phyloP scores from a whole-genome alignment of 53 echinoderm and acorn worm genomes.

The Astropecten irregularis region DNA sequence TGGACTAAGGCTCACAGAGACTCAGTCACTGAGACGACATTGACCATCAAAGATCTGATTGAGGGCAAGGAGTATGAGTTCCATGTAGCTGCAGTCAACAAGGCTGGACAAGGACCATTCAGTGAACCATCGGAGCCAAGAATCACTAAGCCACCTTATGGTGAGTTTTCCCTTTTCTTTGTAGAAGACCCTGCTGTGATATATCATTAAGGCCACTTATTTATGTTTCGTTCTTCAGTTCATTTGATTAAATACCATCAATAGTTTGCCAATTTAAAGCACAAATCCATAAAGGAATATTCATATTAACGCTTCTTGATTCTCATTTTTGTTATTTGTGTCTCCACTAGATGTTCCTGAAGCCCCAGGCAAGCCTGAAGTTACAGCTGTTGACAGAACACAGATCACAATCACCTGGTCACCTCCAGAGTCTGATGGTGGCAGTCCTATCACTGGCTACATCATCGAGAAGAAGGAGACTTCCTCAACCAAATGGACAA shows the following conservation, averaged over 20 bases:
- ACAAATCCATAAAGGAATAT: background rate
- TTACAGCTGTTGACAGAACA: constrained; percentile 64
- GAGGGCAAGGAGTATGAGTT: constrained; percentile 65
- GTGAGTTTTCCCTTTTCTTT: too few relatives aligned
- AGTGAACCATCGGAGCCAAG: constrained; percentile 60
- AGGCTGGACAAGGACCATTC: constrained; percentile 61
- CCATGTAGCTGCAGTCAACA: constrained; percentile 59
- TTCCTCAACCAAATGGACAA: constrained; percentile 59
- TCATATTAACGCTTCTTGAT: too few relatives aligned
- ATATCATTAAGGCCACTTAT: too few relatives aligned
- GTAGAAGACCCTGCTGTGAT: too few relatives aligned
- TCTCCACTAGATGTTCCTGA: constrained; percentile 69
- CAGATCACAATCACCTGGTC: constrained; percentile 76
- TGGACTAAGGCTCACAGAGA: constrained; percentile 65
- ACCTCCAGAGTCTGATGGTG: constrained; percentile 76
- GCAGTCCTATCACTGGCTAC: constrained; percentile 69
- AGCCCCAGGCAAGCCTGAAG: constrained; percentile 69
- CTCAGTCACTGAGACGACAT: constrained; percentile 14
- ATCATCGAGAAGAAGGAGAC: constrained; percentile 72
- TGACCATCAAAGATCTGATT: constrained; percentile 39
- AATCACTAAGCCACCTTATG: constrained; percentile 62
- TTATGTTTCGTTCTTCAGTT: too few relatives aligned
- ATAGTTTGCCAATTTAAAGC: background rate
- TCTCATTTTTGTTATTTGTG: background rate
- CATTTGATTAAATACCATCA: too few relatives aligned